A percentile compares a stretch with the other conserved stretches of the same genome.
These are phyloP conservation scores for Drosophila nebulosa DNA, from an alignment of 1,140 invertebrate species.

Conservation along the genomic window DNA sequence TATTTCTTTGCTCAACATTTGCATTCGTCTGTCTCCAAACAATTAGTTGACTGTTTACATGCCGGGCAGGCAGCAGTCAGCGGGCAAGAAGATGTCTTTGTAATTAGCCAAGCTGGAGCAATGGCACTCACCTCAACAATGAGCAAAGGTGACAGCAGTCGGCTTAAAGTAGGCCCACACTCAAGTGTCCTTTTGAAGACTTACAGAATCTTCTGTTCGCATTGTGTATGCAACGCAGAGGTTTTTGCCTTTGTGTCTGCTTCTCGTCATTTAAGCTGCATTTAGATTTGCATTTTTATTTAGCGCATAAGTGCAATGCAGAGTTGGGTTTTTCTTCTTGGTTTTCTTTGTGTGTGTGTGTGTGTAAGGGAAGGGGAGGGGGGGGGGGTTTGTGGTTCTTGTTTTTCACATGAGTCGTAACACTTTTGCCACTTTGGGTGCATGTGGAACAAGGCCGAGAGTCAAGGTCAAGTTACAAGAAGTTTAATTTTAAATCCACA, in stretches of 20 bases:
- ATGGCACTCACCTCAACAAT: slow-evolving; percentile 37
- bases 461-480: slow-evolving; percentile 31
- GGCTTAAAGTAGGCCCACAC: slow-evolving; percentile 21
- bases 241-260: slow-evolving; percentile 35
- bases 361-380: too few relatives aligned
- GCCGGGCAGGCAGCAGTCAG: slow-evolving; percentile 15
- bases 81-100: slow-evolving; percentile 43
- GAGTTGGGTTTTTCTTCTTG: slow-evolving; percentile 28
- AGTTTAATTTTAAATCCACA: slow-evolving; percentile 14
- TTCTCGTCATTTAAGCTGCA: slow-evolving; percentile 49
- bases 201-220: background rate
- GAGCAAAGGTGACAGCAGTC: slow-evolving; percentile 16
- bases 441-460: slow-evolving; percentile 33
- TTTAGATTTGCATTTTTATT: slow-evolving; percentile 80
- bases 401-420: slow-evolving; percentile 31
- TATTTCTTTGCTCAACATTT: slow-evolving; percentile 42
- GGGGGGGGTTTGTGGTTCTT: slow-evolving; percentile 2
- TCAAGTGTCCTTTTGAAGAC: slow-evolving; percentile 34
- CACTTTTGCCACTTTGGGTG: slow-evolving; percentile 16
- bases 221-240: slow-evolving; percentile 24
- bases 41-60: slow-evolving; percentile 69
- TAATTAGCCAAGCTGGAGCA: slow-evolving; percentile 56
- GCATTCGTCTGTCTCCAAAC: slow-evolving; percentile 59
- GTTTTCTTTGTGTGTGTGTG: slow-evolving; percentile 10
- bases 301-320: slow-evolving; percentile 62